phyloP scores from a whole-genome alignment of 1,140 invertebrate species.

The Zaprionus tsacasi region DNA sequence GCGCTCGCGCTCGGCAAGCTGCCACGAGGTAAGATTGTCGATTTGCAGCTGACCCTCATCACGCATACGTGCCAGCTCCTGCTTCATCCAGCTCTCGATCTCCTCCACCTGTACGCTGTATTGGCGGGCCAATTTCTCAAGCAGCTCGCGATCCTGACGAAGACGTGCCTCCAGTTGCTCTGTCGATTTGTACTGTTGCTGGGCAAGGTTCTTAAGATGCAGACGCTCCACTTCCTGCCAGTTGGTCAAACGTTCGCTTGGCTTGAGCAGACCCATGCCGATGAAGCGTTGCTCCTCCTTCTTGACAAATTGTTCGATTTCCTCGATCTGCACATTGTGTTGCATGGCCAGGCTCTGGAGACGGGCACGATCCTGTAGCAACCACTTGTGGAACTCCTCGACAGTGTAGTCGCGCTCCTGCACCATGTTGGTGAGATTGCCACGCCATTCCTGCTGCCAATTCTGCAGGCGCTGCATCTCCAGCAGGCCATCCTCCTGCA shows the following conservation, averaged over 20 bases:
- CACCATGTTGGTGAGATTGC: constrained; percentile 78
- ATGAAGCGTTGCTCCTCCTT: constrained; percentile 81
- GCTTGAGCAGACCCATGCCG: constrained; percentile 77
- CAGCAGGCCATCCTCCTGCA: constrained; percentile 69
- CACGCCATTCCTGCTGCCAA: constrained; percentile 80
- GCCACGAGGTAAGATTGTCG: constrained; percentile 77
- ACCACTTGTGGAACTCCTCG: constrained; percentile 81
- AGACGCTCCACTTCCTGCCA: constrained; percentile 80
- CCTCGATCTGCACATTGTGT: constrained; percentile 80
- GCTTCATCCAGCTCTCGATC: constrained; percentile 80
- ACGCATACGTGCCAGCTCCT: constrained; percentile 74
- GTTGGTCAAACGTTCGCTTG: constrained; percentile 78
- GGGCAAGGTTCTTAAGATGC: constrained; percentile 72
- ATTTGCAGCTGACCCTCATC: constrained; percentile 81
- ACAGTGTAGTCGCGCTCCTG: constrained; percentile 80
- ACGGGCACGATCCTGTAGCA: constrained; percentile 72
- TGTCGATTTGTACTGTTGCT: constrained; percentile 77
- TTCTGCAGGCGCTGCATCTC: constrained; percentile 77
- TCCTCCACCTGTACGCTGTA: constrained; percentile 81
- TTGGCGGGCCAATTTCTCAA: constrained; percentile 69
- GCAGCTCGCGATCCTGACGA: constrained; percentile 70
- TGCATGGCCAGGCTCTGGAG: constrained; percentile 76
- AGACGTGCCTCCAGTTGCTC: constrained; percentile 78
- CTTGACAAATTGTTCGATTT: constrained; percentile 79
- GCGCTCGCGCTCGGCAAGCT: constrained; percentile 75